Base-by-base conservation (phyloP, 2,797 vertebrate species). In the Peromyscus aztecus region DNA sequence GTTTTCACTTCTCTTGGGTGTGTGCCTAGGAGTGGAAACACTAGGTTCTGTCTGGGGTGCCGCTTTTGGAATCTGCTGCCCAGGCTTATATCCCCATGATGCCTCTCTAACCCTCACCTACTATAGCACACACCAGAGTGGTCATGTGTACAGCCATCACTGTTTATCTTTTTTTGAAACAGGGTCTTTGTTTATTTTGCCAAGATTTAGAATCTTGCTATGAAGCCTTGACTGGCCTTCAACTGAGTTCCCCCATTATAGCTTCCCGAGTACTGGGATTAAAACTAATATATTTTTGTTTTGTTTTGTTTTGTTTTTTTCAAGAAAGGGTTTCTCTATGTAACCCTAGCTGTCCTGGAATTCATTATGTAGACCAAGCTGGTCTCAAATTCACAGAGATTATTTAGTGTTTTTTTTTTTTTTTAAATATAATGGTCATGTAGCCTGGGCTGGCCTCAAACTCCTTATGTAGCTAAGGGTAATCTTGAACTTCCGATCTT, bases 1-100 rank as follows among this genome's bases (percentile, higher is more conserved):
- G 73, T 63, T 87, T 88, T 75, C 24, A 69, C 59, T 94, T 85
- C 29, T 96, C 69, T 63, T 63, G 37, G 82, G 82, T 21, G 40
- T 5, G 6, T 52, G 63, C 34, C 2, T 4, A 31, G 29, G 27
- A 63, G 24, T 89, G 34, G 63, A 57, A 65, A 21, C 17, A 46
- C 71, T 63, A 67, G 73, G 27, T 67, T 34, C 46, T 40, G 65
- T n/a, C 34, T 27, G 57, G 63, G 78, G 17, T 31, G 24, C n/a
- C 81, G 37, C 23, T 78, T 76, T 69, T 57, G 69, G 46, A 89
- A 40, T 31, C 4, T n/a, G 67, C 80, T 71, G 81, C 13, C 40
- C n/a, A 71, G 14, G 6, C 5, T 73, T 13, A 34, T 0, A 4
- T 61, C 31, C 17, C 19, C 87, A 37, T 2, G 4, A n/a, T 57